Base-by-base conservation (phyloP, 2,888 invertebrate species). In the Drosophila infuscata region DNA sequence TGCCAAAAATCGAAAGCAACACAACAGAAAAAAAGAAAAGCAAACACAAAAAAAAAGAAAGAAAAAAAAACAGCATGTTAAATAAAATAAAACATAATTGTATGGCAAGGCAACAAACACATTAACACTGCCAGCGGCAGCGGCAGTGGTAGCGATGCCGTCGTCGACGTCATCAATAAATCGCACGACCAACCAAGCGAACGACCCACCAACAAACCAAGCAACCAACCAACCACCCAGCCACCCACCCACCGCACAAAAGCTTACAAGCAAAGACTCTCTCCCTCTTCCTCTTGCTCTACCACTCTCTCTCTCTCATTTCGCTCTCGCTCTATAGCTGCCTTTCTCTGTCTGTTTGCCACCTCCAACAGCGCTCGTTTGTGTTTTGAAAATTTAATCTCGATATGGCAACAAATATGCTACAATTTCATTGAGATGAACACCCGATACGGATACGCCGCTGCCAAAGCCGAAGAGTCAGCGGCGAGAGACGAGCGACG, bases 401-500 rank as follows among this genome's bases (percentile, higher is more conserved):
- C 91, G 91, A 90, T 90, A 88, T 91, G 90, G 91, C 89, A 90
- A 91, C 91, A 91, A 90, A 90, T 90, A 91, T 91, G 91, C 91
- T 90, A 90, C 91, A 90, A 90, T 90, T 91, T 91, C 91, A 90
- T 90, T 90, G 91, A 88, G 91, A 91, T 90, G 91, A 91, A 86
- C 91, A 87, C 87, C 91, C 87, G 87, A 87, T 87, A 87, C 83
- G 84, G 82, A 68, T 79, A 83, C 69, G 80, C 51, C 54, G 76
- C 62, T 53, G 72, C 59, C 38, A 62, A 68, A 78, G 63, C 81
- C 82, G 82, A 81, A 82, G 76, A 78, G 83, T 62, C 51, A 36
- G 25, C 15, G 46, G 46, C 20, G 46, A 46, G 46, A 46, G 25
- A 25, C 46, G 46, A 25, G 32, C 56, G 60, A 58, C 70, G 56